These are phyloP conservation scores for Piprites chloris DNA, from an alignment of 2,113 vertebrate genomes.

Conservation along the genomic window DNA sequence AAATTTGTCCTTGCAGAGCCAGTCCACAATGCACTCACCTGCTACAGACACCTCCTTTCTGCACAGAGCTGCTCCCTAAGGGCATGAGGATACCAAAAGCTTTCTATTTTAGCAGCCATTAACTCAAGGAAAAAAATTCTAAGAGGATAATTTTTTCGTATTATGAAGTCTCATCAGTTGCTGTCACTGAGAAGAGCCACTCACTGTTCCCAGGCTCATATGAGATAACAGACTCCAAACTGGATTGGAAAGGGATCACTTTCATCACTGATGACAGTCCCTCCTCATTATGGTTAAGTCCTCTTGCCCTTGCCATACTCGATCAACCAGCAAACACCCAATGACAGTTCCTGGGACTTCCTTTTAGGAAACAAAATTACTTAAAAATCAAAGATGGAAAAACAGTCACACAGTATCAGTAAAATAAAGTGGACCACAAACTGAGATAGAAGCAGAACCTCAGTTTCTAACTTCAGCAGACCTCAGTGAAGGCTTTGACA, in stretches of 20 bases:
- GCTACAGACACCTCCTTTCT: not conserved
- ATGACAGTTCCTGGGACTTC: not conserved
- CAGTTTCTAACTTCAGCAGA: not conserved
- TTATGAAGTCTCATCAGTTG: not conserved
- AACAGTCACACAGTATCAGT: not conserved
- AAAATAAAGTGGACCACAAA: not conserved
- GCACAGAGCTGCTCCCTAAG: not conserved
- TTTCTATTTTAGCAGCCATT: constrained; percentile 10
- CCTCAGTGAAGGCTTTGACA: not conserved
- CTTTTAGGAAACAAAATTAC: not conserved
- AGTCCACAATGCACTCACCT: not conserved
- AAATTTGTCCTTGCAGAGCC: not conserved
- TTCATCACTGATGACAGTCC: not conserved
- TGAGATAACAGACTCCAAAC: not conserved
- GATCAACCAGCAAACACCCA: not conserved
- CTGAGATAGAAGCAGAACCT: not conserved
- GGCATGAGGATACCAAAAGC: not conserved
- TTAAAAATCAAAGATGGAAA: not conserved
- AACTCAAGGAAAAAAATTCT: not conserved
- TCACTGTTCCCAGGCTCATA: not conserved
- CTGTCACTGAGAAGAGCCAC: not conserved
- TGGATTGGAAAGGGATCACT: not conserved
- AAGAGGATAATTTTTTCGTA: not conserved
- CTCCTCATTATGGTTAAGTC: not conserved
- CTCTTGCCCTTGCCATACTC: not conserved